Evolutionary conservation across 2,888 invertebrate genomes (phyloP), one percentile per base, ranked within the genome.

Genomic region (Exephanes ischioxanthus): DNA sequence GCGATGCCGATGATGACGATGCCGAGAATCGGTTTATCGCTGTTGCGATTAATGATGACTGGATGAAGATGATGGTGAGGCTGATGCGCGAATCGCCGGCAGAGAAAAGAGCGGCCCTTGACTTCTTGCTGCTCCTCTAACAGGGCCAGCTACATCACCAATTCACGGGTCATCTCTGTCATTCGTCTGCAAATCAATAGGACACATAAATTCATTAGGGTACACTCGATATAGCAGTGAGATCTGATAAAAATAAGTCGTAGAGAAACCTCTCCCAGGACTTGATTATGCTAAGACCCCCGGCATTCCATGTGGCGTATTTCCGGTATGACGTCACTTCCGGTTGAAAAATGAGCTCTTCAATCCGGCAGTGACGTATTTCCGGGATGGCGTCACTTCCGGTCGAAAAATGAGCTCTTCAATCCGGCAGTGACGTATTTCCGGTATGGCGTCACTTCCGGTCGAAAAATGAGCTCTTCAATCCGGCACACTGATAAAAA

Each of bases 131-230:
- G 88, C 91, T 73, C 55, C 80, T 80, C 78, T 41, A 70, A 37
- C 72, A 45, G 78, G 48, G 58, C 76, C 84, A 86, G 84, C 91
- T 93, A 93, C 91, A 92, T 92, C 90, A 91, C 91, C 90, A 84
- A 83, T 88, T 89, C 87, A 87, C 88, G 88, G 79, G 87, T 90
- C 92, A 92, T 91, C 90, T 88, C 86, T 87, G 86, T 91, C 88
- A 88, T 87, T 88, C 80, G 88, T 88, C 92, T 93, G 90, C 14
- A 90, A 93, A 85, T 67, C 72, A 83, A 80, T 72, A 67, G 68
- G 76, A 85, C 76, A 79, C 67, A 61, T 5, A 11, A 3, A 63
- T 41, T n/a, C 45, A 30, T 61, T 63, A 75, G 19, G 33, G 5
- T n/a, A 16, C 33, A 30, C 14, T 61, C 58, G 61, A 16, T 5